Evolutionary conservation across 1,140 invertebrate genomes (phyloP).

Genomic region (Trichonephila clavipes): DNA sequence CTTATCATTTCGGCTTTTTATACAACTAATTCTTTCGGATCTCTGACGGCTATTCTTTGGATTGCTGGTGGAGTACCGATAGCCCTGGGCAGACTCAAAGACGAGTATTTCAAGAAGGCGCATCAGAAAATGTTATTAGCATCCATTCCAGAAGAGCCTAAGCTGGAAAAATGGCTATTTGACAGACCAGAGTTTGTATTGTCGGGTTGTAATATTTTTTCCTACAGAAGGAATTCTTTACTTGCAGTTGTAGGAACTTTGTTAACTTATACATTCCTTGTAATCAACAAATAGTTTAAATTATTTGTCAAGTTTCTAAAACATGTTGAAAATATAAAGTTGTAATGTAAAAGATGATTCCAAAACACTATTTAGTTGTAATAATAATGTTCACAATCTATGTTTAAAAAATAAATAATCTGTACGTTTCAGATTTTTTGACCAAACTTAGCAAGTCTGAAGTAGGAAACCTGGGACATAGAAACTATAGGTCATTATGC

Average conservation of each 20-base stretch:
- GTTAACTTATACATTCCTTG: background rate
- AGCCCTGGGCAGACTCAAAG: background rate
- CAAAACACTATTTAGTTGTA: too few species aligned
- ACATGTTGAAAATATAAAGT: too few species aligned
- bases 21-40: background rate
- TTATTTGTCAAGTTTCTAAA: too few species aligned
- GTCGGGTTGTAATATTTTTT: background rate
- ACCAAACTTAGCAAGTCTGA: too few species aligned
- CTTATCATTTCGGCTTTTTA: background rate
- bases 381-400: too few species aligned
- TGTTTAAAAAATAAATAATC: too few species aligned
- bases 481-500: too few species aligned
- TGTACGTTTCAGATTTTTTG: too few species aligned
- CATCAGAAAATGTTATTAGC: background rate
- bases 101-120: background rate
- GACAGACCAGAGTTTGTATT: background rate
- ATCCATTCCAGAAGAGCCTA: background rate
- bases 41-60: background rate
- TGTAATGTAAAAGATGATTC: too few species aligned
- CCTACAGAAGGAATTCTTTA: background rate
- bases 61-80: background rate
- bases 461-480: too few species aligned
- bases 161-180: background rate
- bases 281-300: background rate
- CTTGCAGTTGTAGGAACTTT: background rate